Base-by-base conservation (phyloP, 2,888 invertebrate genomes). In the Xestobium rufovillosum region DNA sequence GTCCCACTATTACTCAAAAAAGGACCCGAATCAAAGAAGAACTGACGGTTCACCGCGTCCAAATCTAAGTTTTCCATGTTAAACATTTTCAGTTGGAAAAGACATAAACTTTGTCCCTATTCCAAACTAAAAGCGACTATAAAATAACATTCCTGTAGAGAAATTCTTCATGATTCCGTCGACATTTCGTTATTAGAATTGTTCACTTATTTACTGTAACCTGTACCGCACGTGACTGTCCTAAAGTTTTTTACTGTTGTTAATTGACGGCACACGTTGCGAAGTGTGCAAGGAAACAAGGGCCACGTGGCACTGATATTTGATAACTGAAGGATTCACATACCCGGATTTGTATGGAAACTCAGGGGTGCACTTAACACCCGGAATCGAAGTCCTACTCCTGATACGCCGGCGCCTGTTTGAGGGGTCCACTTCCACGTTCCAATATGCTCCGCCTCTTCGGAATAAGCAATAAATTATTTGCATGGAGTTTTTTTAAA, bases 41-140 rank as follows among this genome's bases (percentile, higher is more conserved):
- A 79, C 61, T 80, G 80, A 3, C 80, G 69, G 46, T 76, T 80
- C 65, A 80, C 76, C 43, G 73, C 70, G 50, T 80, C 79, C 60
- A 80, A 63, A 55, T 80, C 80, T 44, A 80, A 68, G 59, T 75
- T 75, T 48, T 81, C 80, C 72, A 80, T 75, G 45, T 74, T 75
- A 61, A 75, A 78, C 76, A 78, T 78, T 19, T 53, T 59, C 28
- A 23, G 26, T 13, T n/a, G 23, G n/a, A n/a, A n/a, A n/a, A n/a
- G n/a, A n/a, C n/a, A n/a, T n/a, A n/a, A n/a, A n/a, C n/a, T n/a
- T n/a, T n/a, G n/a, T n/a, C n/a, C n/a, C n/a, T n/a, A n/a, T n/a
- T n/a, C n/a, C n/a, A n/a, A n/a, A n/a, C n/a, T n/a, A n/a, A n/a
- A n/a, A n/a, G n/a, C n/a, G n/a, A n/a, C n/a, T n/a, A n/a, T n/a